Percentiles rank a stretch among this genome's conserved stretches.
These are phyloP conservation scores for Prosopocoilus inquinatus DNA, from an alignment of 2,888 invertebrate genomes.

Conservation along the genomic window DNA sequence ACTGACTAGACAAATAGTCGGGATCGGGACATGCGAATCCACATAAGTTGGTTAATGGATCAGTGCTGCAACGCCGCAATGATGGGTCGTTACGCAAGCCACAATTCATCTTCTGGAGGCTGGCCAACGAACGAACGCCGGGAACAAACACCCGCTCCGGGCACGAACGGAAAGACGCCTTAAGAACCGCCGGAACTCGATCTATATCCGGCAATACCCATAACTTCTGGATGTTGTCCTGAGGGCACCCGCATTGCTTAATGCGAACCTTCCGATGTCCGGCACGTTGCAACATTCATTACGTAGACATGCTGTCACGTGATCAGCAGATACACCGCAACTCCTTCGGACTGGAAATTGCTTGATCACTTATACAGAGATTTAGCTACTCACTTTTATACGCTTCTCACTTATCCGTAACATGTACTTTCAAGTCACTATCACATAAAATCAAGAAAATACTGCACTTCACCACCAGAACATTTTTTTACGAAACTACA, in stretches of 20 bases:
- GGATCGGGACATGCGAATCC: conserved; percentile 20
- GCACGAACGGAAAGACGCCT: conserved; percentile 31
- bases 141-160: conserved; percentile 22
- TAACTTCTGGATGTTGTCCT: conserved; percentile 28
- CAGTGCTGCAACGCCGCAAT: conserved; percentile 39
- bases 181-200: conserved; percentile 35
- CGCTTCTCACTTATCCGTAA: too few species aligned
- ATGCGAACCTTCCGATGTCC: conserved; percentile 37
- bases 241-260: conserved; percentile 34
- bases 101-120: conserved; percentile 45
- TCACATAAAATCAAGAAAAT: too few species aligned
- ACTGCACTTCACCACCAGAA: too few species aligned
- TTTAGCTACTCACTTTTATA: neutral
- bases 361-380: neutral
- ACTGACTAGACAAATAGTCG: conserved; percentile 26
- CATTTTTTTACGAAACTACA: too few species aligned
- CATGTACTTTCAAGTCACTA: too few species aligned
- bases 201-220: conserved; percentile 41
- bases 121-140: conserved; percentile 36
- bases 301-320: conserved; percentile 29
- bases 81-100: conserved; percentile 37
- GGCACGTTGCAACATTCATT: conserved; percentile 39
- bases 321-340: conserved; percentile 14
- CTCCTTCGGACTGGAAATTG: neutral
- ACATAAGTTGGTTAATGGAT: conserved; percentile 37